A percentile compares a stretch with the other conserved stretches of the same genome.
These are phyloP conservation scores for Porites australiensis DNA, from an alignment of 64 coral and sea anemone genomes.

Conservation along the genomic window DNA sequence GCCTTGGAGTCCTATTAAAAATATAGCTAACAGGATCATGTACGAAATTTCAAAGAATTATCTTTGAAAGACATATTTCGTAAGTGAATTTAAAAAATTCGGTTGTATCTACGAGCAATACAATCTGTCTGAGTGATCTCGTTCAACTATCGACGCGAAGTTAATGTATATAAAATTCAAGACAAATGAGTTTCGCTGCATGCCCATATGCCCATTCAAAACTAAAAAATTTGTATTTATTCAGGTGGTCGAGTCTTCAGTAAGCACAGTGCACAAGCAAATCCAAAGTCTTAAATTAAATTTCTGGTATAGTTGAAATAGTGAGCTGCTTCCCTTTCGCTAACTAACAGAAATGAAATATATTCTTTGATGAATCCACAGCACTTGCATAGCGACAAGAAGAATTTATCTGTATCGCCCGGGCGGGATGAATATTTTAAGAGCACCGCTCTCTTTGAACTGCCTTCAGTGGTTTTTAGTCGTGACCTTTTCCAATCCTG, in stretches of 20 bases:
- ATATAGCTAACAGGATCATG: neutral
- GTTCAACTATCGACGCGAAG: neutral
- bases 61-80: neutral
- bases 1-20: neutral
- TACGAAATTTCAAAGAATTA: neutral
- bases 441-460: conserved; percentile 34
- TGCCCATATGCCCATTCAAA: neutral
- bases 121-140: neutral
- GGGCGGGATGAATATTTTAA: conserved; percentile 30
- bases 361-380: neutral
- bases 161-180: neutral
- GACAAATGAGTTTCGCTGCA: neutral
- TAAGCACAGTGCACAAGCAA: neutral
- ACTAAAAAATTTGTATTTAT: neutral
- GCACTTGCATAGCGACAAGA: neutral
- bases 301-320: neutral
- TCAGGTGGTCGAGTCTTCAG: neutral
- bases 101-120: neutral
- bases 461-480: conserved; percentile 14
- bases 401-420: neutral
- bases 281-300: neutral
- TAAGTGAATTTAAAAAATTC: neutral
- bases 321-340: neutral
- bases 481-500: neutral
- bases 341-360: neutral